Base-by-base conservation (phyloP, 2,113 vertebrate genomes). In the Ceyx margarethae region DNA sequence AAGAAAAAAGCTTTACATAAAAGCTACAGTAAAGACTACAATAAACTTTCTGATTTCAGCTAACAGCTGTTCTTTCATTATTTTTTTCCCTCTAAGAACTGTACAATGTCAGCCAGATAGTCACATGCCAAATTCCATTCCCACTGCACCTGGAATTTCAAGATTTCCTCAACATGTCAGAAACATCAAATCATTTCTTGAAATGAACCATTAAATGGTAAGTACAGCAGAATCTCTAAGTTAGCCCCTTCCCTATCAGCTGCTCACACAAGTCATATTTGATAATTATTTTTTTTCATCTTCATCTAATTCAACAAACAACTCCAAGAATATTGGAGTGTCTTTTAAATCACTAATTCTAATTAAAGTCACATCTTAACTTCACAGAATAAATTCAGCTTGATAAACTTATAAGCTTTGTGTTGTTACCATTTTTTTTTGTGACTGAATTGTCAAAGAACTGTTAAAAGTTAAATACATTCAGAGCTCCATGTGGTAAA, bases 1-100 rank as follows among this genome's bases (percentile, higher is more conserved):
- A 50, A 50, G 78, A 94, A 72, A 90, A 64, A 73, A 31, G 3
- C 17, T 89, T 85, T 73, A 87, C 82, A 83, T 65, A 60, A 45
- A 45, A 85, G 13, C 29, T 69, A 42, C 50, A 90, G 62, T 1
- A 81, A 46, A 50, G 81, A 85, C 64, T 35, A 10, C 53, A 80
- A 74, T 42, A 85, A 92, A 81, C 67, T 54, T 82, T 95, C 53
- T 78, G 93, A 96, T 96, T 96, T 96, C 64, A 96, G 93, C 92
- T 73, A 89, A 87, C 96, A 98, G 96, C 97, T 97, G 97, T 64
- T 89, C 72, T 85, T 85, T 69, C 61, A 94, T 91, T 46, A 88
- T 89, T 11, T 78, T 83, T 83, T 56, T 85, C 66, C 43, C n/a
- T 92, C 25, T 19, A 89, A 91, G 84, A 81, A 23, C 60, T 81